Evolutionary conservation across 2,797 vertebrate genomes (phyloP).

Genomic region (Alfaro cultratus): DNA sequence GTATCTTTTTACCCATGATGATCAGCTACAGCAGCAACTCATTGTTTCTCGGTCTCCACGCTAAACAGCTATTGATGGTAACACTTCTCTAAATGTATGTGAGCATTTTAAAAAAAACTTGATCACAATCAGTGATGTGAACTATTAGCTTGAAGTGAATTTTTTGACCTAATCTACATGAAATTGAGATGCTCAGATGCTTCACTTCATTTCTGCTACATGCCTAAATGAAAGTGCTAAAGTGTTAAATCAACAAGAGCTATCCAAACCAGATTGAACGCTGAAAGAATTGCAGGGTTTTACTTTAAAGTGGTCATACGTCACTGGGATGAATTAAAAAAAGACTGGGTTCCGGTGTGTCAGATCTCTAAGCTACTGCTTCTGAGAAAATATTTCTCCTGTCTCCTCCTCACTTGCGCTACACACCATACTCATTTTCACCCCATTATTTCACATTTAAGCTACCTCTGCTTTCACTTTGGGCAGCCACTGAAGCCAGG

Average conservation of each 20-base stretch:
- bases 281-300: background rate
- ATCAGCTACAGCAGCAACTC: no score
- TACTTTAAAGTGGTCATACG: background rate
- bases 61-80: background rate
- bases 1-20: background rate
- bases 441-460: background rate
- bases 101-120: background rate
- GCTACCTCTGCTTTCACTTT: background rate
- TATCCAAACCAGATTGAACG: background rate
- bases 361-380: background rate
- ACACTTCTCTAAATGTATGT: background rate
- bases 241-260: background rate
- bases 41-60: background rate
- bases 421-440: background rate
- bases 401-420: background rate
- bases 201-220: no score
- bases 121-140: no score
- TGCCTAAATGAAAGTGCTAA: background rate
- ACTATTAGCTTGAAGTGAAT: no score
- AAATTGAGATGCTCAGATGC: no score
- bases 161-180: no score
- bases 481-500: background rate
- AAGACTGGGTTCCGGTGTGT: background rate
- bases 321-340: background rate
- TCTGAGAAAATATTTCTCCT: background rate